Percentiles rank a stretch among this genome's conserved stretches.
Conservation (phyloP, 2,888 invertebrate species). For the Hypercompe scribonia region DNA sequence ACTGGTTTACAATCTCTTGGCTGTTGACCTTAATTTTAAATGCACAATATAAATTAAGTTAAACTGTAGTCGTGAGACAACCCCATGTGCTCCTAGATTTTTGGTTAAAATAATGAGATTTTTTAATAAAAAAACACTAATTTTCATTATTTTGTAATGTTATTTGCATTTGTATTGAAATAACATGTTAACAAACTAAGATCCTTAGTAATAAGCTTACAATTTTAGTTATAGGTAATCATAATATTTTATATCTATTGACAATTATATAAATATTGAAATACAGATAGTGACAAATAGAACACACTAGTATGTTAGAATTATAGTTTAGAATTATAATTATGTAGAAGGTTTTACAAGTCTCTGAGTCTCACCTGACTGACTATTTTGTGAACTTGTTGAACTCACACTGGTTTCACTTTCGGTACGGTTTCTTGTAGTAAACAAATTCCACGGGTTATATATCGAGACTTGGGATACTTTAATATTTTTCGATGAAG, state of each 20-base stretch:
- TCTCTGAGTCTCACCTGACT: conserved; percentile 65
- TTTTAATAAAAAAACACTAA: not conserved
- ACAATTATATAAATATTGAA: not conserved
- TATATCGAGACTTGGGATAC: conserved; percentile 63
- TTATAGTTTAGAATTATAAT: not conserved
- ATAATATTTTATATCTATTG: not conserved
- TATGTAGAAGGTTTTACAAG: not conserved
- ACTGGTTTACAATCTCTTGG: conserved; percentile 50
- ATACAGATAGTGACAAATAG: not conserved
- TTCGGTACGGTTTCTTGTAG: conserved; percentile 72
- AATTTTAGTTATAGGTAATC: not conserved
- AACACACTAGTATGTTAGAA: not conserved
- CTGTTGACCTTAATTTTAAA: conserved; percentile 42
- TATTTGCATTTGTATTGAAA: not conserved
- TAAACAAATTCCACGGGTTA: conserved; percentile 80
- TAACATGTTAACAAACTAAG: not conserved
- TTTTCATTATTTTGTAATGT: not conserved
- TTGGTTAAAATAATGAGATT: not conserved
- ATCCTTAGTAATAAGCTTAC: not conserved
- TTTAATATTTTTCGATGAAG: conserved; percentile 61
- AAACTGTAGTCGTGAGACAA: conserved; percentile 20
- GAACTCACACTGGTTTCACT: conserved; percentile 80
- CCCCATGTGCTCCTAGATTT: conserved; percentile 11
- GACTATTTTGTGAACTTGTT: conserved; percentile 63
- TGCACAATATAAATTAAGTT: conserved; percentile 26